These are phyloP conservation scores for Lycocerus yunnanus DNA, from an alignment of 2,888 invertebrate species.

Conservation along the genomic window DNA sequence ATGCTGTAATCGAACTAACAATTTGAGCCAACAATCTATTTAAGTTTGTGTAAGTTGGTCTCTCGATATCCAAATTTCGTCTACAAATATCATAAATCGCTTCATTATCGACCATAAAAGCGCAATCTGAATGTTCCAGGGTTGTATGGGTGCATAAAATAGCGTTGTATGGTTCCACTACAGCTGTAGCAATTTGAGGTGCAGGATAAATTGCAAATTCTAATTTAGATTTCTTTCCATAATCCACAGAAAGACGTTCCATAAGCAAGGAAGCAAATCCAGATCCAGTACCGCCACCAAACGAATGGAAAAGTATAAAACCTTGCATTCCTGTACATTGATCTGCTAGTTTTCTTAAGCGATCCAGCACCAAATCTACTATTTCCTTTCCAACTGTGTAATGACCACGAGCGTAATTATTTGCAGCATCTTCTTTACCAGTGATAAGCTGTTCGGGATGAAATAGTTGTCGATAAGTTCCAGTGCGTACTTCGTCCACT, in stretches of 20 bases:
- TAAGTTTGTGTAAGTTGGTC: constrained; percentile 66
- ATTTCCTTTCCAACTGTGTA: constrained; percentile 61
- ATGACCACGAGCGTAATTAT: constrained; percentile 35
- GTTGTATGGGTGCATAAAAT: not conserved
- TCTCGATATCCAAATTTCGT: constrained; percentile 62
- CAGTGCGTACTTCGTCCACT: constrained; percentile 64
- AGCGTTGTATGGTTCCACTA: not conserved
- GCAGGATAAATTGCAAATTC: not conserved
- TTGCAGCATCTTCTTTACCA: constrained; percentile 56
- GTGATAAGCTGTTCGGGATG: constrained; percentile 56
- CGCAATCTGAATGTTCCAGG: not conserved
- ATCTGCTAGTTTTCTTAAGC: not conserved
- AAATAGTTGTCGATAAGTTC: constrained; percentile 71
- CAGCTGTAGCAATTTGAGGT: not conserved
- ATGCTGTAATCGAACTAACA: constrained; percentile 64
- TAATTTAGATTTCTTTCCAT: not conserved
- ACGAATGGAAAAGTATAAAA: constrained; percentile 58
- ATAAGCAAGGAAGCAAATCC: constrained; percentile 65
- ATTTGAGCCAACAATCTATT: constrained; percentile 63
- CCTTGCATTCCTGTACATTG: not conserved
- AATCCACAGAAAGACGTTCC: constrained; percentile 51
- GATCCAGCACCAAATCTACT: constrained; percentile 51
- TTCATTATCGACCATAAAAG: not conserved
- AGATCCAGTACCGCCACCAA: constrained; percentile 44
- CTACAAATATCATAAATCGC: constrained; percentile 61